Conservation (phyloP, 2,113 vertebrate genomes). For the Petrocephalus zakoni region DNA sequence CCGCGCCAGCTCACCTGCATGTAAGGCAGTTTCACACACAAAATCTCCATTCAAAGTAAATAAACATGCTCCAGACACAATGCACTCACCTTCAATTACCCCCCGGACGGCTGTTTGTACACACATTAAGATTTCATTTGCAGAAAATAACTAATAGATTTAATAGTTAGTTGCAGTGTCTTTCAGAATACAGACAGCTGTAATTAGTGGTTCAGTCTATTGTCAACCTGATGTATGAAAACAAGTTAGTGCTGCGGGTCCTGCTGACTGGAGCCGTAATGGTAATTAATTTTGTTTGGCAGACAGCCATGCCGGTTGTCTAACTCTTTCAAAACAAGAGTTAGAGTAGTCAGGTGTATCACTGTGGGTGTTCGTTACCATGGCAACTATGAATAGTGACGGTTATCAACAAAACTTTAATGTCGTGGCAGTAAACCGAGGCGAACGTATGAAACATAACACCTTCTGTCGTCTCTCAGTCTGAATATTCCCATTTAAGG, state of each 20-base stretch:
- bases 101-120: neutral
- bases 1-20: neutral
- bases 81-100: neutral
- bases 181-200: neutral
- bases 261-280: neutral
- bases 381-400: conserved; percentile 7
- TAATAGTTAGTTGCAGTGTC: neutral
- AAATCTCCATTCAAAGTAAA: neutral
- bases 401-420: conserved; percentile 5
- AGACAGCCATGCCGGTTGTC: neutral
- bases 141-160: neutral
- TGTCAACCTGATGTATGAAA: conserved; percentile 8
- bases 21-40: neutral
- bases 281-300: neutral
- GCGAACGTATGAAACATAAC: conserved; percentile 8
- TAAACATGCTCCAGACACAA: neutral
- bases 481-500: neutral
- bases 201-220: conserved; percentile 17
- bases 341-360: neutral
- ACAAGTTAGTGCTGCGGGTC: neutral
- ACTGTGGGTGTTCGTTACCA: neutral
- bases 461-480: neutral
- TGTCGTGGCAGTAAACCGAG: conserved; percentile 11
- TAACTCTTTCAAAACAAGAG: neutral
- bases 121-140: conserved; percentile 1